Conservation (phyloP, 1,140 invertebrate species). For the Ostrea denselamellosa region DNA sequence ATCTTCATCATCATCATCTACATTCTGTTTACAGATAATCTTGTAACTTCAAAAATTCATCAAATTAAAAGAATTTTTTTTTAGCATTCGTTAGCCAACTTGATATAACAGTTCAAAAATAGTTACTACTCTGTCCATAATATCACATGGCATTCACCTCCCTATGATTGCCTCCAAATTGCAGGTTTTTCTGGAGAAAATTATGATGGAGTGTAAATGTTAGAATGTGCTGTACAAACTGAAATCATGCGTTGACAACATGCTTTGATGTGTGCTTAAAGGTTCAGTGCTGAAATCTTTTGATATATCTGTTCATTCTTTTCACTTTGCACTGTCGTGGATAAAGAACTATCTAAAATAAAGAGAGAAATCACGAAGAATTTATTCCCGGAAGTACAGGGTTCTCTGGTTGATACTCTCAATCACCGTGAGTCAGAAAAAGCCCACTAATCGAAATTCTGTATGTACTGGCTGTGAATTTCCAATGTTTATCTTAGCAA, state of each 20-base stretch:
- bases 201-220: no score
- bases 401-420: neutral
- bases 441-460: constrained; percentile 32
- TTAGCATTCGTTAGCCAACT: no score
- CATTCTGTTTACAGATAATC: no score
- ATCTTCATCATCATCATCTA: no score
- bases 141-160: no score
- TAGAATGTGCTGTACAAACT: no score
- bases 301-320: neutral
- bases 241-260: neutral
- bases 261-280: neutral
- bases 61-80: no score
- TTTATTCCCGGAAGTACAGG: neutral
- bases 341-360: constrained; percentile 18
- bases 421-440: neutral
- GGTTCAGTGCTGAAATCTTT: neutral
- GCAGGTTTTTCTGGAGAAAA: no score
- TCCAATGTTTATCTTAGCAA: constrained; percentile 20
- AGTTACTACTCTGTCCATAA: no score
- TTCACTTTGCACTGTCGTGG: constrained; percentile 3
- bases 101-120: no score
- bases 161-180: no score
- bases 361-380: neutral
- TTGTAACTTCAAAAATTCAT: no score
- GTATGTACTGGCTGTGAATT: neutral